These are phyloP conservation scores for Amblyopsis hoosieri DNA, from an alignment of 2,797 vertebrate species.

Conservation along the genomic window DNA sequence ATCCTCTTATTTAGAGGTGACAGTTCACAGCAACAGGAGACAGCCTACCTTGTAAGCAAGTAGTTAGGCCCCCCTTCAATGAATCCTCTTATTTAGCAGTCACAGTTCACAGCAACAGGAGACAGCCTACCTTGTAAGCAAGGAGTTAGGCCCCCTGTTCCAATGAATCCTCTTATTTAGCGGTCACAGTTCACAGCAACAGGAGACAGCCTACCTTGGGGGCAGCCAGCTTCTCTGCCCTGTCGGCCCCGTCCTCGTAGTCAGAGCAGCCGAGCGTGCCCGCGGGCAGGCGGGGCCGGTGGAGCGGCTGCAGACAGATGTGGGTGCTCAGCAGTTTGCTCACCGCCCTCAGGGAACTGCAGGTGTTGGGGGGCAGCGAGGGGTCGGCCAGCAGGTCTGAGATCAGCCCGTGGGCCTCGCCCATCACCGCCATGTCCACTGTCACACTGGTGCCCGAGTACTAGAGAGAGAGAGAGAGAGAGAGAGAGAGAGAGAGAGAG, in stretches of 20 bases:
- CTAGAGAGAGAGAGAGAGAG: constrained; percentile 57
- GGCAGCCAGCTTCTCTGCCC: constrained; percentile 86
- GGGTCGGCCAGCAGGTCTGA: constrained; percentile 95
- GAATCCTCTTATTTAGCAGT: too few relatives aligned
- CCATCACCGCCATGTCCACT: constrained; percentile 97
- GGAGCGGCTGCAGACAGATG: constrained; percentile 90
- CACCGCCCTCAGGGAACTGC: constrained; percentile 91
- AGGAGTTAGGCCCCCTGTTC: not conserved
- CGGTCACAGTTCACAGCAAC: too few relatives aligned
- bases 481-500: not conserved
- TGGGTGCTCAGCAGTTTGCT: constrained; percentile 96
- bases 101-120: too few relatives aligned
- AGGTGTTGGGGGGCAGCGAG: constrained; percentile 90
- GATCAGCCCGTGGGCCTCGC: constrained; percentile 95
- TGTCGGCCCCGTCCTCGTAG: constrained; percentile 88
- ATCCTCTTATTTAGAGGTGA: too few relatives aligned
- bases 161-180: too few relatives aligned
- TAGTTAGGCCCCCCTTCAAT: too few relatives aligned
- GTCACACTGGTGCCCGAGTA: constrained; percentile 88
- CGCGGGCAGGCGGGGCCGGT: constrained; percentile 78
- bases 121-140: constrained; percentile 74
- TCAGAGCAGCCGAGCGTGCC: constrained; percentile 89
- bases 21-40: too few relatives aligned
- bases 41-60: too few relatives aligned
- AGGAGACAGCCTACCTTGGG: constrained; percentile 82